A percentile compares a stretch with the other conserved stretches of the same genome.
phyloP scores from a whole-genome alignment of 2,888 invertebrate genomes.

The Strigamia crassipes region DNA sequence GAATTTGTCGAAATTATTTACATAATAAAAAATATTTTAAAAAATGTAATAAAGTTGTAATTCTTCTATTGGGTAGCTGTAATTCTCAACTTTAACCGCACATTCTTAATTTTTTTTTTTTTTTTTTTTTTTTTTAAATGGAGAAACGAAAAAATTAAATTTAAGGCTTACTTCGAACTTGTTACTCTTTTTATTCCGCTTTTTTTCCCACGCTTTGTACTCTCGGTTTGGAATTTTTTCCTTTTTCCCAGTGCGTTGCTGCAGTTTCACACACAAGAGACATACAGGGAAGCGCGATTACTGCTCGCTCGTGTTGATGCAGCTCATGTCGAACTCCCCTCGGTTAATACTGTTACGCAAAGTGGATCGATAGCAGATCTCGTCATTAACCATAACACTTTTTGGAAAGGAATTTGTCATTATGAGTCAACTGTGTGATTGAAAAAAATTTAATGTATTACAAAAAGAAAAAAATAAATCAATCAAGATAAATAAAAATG shows the following conservation, averaged over 20 bases:
- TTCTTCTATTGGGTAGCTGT: too few species aligned
- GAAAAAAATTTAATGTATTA: background rate
- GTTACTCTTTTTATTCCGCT: background rate
- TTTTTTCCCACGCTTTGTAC: background rate
- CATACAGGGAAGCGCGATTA: slow-evolving; percentile 27
- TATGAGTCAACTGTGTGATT: background rate
- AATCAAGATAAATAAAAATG: background rate
- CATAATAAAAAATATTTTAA: too few species aligned
- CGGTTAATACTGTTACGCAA: slow-evolving; percentile 28
- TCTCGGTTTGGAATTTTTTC: background rate
- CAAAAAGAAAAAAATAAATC: background rate
- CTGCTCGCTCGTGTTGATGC: slow-evolving; percentile 18
- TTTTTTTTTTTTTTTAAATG: too few species aligned
- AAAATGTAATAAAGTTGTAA: too few species aligned
- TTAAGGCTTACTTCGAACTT: background rate
- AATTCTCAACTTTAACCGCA: too few species aligned
- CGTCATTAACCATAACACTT: background rate
- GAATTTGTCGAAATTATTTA: too few species aligned
- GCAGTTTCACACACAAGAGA: slow-evolving; percentile 3
- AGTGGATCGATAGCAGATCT: background rate
- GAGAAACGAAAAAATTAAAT: background rate
- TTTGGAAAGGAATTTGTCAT: background rate
- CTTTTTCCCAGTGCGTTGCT: background rate
- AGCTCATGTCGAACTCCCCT: slow-evolving; percentile 2
- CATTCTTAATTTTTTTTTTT: too few species aligned